These are phyloP conservation scores for Neoscelio sp. DNA, from an alignment of 2,888 invertebrate genomes.

Conservation along the genomic window DNA sequence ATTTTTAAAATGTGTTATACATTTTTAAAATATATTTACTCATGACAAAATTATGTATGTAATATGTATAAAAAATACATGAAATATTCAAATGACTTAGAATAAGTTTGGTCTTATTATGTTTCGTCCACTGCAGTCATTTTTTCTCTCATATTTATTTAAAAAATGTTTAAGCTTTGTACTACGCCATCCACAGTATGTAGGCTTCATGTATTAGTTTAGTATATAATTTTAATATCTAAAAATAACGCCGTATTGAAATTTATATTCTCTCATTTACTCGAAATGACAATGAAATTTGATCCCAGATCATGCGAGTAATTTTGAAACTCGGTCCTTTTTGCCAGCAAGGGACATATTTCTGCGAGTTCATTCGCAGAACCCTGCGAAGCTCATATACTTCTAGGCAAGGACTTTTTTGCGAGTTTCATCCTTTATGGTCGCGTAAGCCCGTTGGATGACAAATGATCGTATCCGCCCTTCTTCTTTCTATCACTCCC, in stretches of 20 bases:
- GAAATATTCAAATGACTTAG: no score
- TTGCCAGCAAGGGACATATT: conserved; percentile 66
- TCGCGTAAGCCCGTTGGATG: conserved; percentile 69
- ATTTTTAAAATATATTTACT: no score
- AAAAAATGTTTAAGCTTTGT: no score
- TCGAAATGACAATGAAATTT: conserved; percentile 36
- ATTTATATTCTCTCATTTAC: conserved; percentile 1
- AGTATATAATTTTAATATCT: no score
- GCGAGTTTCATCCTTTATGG: conserved; percentile 71
- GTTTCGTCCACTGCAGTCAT: no score
- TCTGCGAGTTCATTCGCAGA: conserved; percentile 71
- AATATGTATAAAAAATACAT: no score
- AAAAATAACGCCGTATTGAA: conserved; percentile 1
- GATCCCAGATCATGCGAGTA: conserved; percentile 20
- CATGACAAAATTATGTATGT: no score
- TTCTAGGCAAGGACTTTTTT: conserved; percentile 71
- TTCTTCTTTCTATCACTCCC: conserved; percentile 65
- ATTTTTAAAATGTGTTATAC: no score
- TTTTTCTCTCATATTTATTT: no score
- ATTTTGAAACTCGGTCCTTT: conserved; percentile 34
- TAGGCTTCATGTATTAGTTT: no score
- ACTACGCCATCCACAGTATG: no score
- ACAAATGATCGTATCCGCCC: conserved; percentile 75
- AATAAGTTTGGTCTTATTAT: no score
- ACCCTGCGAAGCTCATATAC: conserved; percentile 63